Evolutionary conservation across 2,113 vertebrate species (phyloP).

Genomic region (Nansenia antarctica): DNA sequence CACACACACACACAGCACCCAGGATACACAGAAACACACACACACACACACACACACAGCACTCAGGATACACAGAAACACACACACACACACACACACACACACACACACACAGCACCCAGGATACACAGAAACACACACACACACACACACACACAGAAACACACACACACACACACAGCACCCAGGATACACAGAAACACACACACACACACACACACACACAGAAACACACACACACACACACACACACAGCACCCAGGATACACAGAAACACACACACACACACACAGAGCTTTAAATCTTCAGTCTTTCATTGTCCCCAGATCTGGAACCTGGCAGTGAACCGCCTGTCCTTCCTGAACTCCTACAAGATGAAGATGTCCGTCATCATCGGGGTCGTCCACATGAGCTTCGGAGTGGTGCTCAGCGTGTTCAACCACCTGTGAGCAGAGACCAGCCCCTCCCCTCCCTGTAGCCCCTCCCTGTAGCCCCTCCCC

Average conservation of each 20-base stretch:
- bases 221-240: too few relatives aligned
- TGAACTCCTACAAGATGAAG: conserved; percentile 99
- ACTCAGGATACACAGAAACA: not conserved
- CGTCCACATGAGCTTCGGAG: conserved; percentile 94
- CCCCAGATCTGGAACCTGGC: conserved; percentile 94
- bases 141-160: not conserved
- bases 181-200: too few relatives aligned
- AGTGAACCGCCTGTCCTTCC: conserved; percentile 91
- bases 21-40: not conserved
- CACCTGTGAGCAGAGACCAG: conserved; percentile 85
- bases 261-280: too few relatives aligned
- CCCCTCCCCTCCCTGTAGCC: not conserved
- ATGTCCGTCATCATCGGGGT: conserved; percentile 97
- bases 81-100: not conserved
- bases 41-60: too few relatives aligned
- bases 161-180: not conserved
- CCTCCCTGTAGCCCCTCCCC: too few relatives aligned
- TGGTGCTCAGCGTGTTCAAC: conserved; percentile 91
- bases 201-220: not conserved
- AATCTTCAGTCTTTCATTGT: not conserved
- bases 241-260: conserved; percentile 4
- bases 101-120: not conserved
- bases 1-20: not conserved
- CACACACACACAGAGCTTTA: not conserved
- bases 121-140: too few relatives aligned